Base-by-base conservation (phyloP, 2,797 vertebrate genomes). In the Phoeniculus purpureus region DNA sequence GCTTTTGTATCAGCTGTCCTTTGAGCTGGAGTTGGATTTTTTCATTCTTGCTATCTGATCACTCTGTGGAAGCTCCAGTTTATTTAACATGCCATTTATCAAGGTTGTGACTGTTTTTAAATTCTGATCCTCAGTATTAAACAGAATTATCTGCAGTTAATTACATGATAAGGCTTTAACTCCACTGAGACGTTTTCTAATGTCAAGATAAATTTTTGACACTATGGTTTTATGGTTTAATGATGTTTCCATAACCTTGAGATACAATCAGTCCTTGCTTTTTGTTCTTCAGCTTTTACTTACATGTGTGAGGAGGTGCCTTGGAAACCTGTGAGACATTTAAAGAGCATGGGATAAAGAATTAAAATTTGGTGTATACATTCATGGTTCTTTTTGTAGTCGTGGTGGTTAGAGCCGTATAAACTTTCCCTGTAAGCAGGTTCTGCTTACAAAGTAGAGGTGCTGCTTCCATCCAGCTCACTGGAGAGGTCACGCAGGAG, bases 171-270 rank as follows among this genome's bases (percentile, higher is more conserved):
- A 93, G 78, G 60, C 45, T 95, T 89, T 88, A 95, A 88, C 60
- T 96, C 91, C 83, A 70, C 77, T 26, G 95, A 93, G 93, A 92
- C 54, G 4, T 92, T 91, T 95, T 91, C 83, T 87, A 93, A 90
- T 77, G 94, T 94, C 89, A 93, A 95, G 94, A 94, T 90, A 95
- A 89, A 84, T 91, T 93, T 94, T 93, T 92, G 87, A 95, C 94
- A 91, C 70, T 2, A 0, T 81, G 56, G 59, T 87, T 94, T 95
- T 93, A 71, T 88, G 67, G 64, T 95, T 93, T 95, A 95, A 83
- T 95, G 78, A 78, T 94, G 77, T 94, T 95, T 89, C 89, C 71
- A 88, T 96, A 95, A 95, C 92, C 94, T 95, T 96, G 92, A 96
- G 94, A 94, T 95, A 94, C 87, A 90, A 95, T 95, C 87, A 93